phyloP scores from a whole-genome alignment of 2,113 vertebrate species.

The Calidris pygmaea region DNA sequence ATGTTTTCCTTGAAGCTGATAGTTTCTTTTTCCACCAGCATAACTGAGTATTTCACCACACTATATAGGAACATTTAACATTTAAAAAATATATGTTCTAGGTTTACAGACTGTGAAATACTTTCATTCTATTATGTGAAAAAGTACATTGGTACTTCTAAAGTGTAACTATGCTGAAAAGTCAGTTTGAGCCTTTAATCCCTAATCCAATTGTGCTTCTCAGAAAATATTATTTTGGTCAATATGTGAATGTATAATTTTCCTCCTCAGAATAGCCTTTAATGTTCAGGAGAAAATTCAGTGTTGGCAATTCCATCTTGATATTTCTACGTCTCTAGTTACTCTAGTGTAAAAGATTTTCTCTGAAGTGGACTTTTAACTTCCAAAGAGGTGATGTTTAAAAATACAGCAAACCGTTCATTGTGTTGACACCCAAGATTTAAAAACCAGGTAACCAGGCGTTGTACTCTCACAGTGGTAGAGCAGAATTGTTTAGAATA shows the following conservation, averaged over 20 bases:
- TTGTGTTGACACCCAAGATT: not conserved
- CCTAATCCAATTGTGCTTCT: not conserved
- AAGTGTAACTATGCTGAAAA: not conserved
- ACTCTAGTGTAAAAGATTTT: not conserved
- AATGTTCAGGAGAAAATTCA: not conserved
- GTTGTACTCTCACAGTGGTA: not conserved
- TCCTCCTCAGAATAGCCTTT: not conserved
- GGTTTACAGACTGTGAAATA: not conserved
- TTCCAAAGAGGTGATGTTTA: not conserved
- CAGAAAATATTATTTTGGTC: not conserved
- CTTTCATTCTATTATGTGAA: not conserved
- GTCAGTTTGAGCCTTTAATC: not conserved
- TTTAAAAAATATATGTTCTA: not conserved
- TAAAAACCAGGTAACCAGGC: not conserved
- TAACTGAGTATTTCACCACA: not conserved
- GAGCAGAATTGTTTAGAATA: rapidly evolving
- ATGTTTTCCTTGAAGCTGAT: not conserved
- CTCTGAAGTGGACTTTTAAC: not conserved
- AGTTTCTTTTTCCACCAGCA: not conserved
- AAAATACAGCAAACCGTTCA: not conserved
- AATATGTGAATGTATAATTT: not conserved
- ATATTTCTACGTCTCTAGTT: not conserved
- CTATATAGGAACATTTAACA: not conserved
- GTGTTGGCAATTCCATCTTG: not conserved
- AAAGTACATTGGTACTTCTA: not conserved